Conservation (phyloP, 2,797 vertebrate species). For the Platyrinchus mystaceus region DNA sequence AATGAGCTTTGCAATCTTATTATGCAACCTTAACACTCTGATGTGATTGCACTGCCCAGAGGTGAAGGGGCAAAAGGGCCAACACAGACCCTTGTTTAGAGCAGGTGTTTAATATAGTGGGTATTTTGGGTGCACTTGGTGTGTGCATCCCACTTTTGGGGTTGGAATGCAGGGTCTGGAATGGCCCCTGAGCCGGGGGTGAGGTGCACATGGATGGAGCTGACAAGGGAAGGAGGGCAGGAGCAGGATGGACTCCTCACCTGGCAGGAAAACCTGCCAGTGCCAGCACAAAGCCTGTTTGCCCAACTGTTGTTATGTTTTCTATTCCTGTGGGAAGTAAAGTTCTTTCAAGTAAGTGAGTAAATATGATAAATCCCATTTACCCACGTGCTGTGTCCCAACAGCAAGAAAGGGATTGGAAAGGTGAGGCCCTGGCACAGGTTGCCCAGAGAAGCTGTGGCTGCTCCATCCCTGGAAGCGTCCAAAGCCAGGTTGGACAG, state of each 20-base stretch:
- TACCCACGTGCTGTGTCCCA: background rate
- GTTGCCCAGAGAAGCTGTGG: background rate
- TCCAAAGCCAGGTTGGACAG: background rate
- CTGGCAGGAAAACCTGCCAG: background rate
- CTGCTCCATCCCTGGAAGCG: background rate
- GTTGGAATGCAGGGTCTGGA: background rate
- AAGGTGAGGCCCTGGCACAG: background rate
- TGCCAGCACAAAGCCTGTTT: background rate
- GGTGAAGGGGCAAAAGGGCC: background rate
- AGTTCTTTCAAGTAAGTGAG: background rate
- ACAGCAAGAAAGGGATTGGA: background rate
- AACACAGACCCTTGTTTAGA: background rate
- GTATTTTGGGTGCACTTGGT: accelerated
- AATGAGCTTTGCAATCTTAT: background rate
- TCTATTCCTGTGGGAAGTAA: background rate
- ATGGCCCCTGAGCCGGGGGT: background rate
- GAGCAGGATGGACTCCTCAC: accelerated
- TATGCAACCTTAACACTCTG: background rate
- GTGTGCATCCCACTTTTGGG: background rate
- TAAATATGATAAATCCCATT: background rate
- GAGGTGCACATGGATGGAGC: accelerated
- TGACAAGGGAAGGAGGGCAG: accelerated
- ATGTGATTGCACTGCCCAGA: background rate
- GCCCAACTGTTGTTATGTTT: background rate
- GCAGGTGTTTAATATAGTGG: accelerated